A percentile compares a stretch with the other conserved stretches of the same genome.
These are phyloP conservation scores for Chaenodraco wilsoni DNA, from an alignment of 2,797 vertebrate species.

Conservation along the genomic window DNA sequence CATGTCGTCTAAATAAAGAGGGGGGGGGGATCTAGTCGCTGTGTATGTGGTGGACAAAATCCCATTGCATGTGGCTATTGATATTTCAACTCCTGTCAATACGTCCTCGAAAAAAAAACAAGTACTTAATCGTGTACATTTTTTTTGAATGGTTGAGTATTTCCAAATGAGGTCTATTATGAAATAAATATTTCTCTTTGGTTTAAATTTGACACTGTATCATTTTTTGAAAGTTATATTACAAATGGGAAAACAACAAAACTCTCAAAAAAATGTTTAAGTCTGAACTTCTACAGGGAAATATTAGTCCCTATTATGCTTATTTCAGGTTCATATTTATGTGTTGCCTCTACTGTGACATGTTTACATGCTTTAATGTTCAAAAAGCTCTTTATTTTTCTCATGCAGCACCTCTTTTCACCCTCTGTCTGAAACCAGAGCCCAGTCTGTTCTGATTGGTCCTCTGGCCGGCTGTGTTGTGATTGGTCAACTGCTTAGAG, in stretches of 20 bases:
- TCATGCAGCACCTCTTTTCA: too few species aligned
- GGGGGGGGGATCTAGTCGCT: constrained; percentile 74
- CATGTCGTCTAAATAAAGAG: constrained; percentile 36
- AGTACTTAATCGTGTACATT: constrained; percentile 79
- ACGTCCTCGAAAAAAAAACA: constrained; percentile 74
- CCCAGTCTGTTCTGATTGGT: too few species aligned
- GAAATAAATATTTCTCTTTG: constrained; percentile 89
- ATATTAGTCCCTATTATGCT: too few species aligned
- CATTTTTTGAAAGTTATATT: constrained; percentile 2
- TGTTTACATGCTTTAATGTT: too few species aligned
- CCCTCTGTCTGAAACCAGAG: too few species aligned
- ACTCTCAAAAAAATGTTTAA: neutral
- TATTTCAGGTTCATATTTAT: too few species aligned
- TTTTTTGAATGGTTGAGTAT: constrained; percentile 82
- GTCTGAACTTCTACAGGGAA: too few species aligned
- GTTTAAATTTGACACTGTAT: constrained; percentile 52
- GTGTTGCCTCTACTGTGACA: too few species aligned
- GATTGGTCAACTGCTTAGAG: too few species aligned
- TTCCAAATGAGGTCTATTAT: constrained; percentile 85
- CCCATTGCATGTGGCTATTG: constrained; percentile 86
- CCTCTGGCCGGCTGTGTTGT: too few species aligned
- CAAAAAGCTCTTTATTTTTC: too few species aligned
- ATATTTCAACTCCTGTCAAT: constrained; percentile 82
- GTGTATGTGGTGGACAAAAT: constrained; percentile 81
- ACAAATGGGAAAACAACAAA: neutral